phyloP scores from a whole-genome alignment of 2,113 vertebrate genomes.

The Candoia aspera region DNA sequence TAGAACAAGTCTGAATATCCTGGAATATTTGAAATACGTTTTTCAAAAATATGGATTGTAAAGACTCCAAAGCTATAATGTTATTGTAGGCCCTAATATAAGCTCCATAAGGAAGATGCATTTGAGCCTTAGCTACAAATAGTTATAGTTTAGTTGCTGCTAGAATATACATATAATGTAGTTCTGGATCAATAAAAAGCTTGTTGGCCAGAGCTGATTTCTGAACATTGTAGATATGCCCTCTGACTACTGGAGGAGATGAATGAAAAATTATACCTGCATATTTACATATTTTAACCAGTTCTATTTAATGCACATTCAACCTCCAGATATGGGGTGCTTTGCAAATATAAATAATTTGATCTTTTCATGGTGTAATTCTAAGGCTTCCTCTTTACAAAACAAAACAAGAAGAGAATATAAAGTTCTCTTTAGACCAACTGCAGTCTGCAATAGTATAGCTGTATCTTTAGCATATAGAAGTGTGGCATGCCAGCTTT shows the following conservation, averaged over 20 bases:
- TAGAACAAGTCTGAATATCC: neutral
- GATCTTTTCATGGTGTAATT: neutral
- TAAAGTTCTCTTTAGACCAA: neutral
- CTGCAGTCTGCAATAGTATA: neutral
- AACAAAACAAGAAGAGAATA: neutral
- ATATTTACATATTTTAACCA: neutral
- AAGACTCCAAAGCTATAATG: neutral
- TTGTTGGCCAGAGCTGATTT: neutral
- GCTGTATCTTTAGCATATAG: neutral
- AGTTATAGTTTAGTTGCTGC: neutral
- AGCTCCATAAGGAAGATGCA: neutral
- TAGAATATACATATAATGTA: neutral
- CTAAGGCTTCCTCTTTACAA: neutral
- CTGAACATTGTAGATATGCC: neutral
- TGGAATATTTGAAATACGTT: neutral
- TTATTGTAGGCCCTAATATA: neutral
- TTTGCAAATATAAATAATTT: neutral
- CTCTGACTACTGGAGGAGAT: neutral
- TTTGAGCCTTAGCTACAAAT: neutral
- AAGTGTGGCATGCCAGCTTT: neutral
- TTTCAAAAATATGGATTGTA: neutral
- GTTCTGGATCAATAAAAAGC: neutral
- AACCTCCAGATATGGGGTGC: neutral
- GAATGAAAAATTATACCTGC: neutral
- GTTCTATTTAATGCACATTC: neutral